These are phyloP conservation scores for Oreotrochilus melanogaster DNA, from an alignment of 2,113 vertebrate genomes.

Conservation along the genomic window DNA sequence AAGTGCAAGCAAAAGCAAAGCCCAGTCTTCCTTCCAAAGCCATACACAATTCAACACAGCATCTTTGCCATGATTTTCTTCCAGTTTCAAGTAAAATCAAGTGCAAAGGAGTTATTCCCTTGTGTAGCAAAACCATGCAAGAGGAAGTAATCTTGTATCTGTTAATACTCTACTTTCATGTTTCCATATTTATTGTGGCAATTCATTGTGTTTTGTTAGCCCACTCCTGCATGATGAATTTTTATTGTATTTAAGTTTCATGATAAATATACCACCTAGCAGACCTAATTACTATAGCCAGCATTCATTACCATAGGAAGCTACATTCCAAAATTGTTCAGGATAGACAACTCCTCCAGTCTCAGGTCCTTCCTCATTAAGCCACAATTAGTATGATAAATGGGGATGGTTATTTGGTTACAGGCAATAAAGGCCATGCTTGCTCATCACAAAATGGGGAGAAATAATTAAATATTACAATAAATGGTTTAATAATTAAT, in stretches of 20 bases:
- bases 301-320: conserved; percentile 72
- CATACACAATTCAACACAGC: neutral
- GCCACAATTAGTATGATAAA: conserved; percentile 81
- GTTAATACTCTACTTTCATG: neutral
- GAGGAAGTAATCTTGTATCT: neutral
- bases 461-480: conserved; percentile 61
- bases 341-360: conserved; percentile 67
- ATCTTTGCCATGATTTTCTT: neutral
- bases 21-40: neutral
- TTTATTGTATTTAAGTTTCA: conserved; percentile 58
- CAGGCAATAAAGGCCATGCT: conserved; percentile 64
- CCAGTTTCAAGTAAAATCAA: neutral
- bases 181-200: conserved; percentile 22
- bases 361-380: conserved; percentile 77
- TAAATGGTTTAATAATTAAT: conserved; percentile 60
- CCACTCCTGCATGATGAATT: neutral
- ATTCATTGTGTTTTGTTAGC: conserved; percentile 2
- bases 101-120: neutral
- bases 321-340: conserved; percentile 64
- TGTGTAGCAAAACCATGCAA: neutral
- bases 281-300: conserved; percentile 68
- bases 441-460: conserved; percentile 67
- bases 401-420: conserved; percentile 67
- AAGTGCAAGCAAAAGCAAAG: neutral
- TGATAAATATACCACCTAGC: conserved; percentile 66